Evolutionary conservation across 2,113 vertebrate genomes (phyloP).

Genomic region (Crotalus tigris): DNA sequence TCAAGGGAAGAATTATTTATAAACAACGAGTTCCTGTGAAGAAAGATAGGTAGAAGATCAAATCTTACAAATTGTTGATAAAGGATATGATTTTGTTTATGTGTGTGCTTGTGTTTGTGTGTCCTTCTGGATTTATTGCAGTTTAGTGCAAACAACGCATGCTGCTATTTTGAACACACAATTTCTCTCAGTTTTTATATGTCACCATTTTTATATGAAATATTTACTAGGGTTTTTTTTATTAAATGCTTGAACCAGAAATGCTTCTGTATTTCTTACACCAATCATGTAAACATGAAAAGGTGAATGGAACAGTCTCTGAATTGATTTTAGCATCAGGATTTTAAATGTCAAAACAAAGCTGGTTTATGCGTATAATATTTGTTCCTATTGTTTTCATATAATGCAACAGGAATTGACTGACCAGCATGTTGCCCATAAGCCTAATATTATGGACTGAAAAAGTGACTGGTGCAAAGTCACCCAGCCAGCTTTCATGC

Average conservation of each 20-base stretch:
- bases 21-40: constrained; percentile 7
- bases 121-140: not conserved
- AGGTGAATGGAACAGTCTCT: not conserved
- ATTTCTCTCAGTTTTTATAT: not conserved
- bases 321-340: not conserved
- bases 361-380: not conserved
- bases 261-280: not conserved
- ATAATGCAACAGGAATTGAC: not conserved
- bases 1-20: constrained; percentile 20
- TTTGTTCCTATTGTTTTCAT: not conserved
- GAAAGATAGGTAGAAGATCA: not conserved
- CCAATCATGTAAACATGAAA: not conserved
- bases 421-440: not conserved
- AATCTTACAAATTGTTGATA: not conserved
- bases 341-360: not conserved
- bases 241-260: not conserved
- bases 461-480: not conserved
- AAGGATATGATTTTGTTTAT: not conserved
- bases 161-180: not conserved
- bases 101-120: not conserved
- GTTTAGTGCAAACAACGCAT: not conserved
- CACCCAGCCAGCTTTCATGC: not conserved
- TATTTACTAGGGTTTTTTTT: not conserved
- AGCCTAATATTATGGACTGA: not conserved
- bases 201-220: not conserved